Conservation (phyloP, 2,888 invertebrate genomes). For the Cordylochernes scorpioides region DNA sequence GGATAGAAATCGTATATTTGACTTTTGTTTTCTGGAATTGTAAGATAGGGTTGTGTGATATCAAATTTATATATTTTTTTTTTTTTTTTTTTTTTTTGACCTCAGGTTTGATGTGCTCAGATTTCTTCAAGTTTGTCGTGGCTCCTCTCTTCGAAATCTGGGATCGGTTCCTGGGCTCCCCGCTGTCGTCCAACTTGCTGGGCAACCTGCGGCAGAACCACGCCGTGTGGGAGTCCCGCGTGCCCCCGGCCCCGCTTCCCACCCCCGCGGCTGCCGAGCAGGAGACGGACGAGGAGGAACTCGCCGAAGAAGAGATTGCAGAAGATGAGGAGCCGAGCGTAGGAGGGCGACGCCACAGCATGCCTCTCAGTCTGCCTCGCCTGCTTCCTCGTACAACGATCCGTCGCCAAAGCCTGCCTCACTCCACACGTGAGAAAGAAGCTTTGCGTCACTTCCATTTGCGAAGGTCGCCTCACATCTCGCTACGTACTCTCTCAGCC, state of each 20-base stretch:
- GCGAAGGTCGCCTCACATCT: neutral
- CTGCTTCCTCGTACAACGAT: neutral
- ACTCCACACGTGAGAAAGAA: neutral
- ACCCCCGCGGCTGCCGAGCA: too few relatives aligned
- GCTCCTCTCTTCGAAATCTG: slow-evolving; percentile 55
- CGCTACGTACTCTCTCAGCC: slow-evolving; percentile 8
- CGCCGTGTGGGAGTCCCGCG: slow-evolving; percentile 9
- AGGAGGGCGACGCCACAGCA: neutral
- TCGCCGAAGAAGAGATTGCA: neutral
- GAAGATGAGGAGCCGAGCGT: neutral
- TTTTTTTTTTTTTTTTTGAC: neutral
- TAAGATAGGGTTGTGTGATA: too few relatives aligned
- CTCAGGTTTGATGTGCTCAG: slow-evolving; percentile 23
- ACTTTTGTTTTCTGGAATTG: too few relatives aligned
- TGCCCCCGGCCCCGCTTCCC: too few relatives aligned
- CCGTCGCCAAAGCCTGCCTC: neutral
- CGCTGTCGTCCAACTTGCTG: slow-evolving; percentile 42
- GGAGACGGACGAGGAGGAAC: neutral
- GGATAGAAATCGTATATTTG: too few relatives aligned
- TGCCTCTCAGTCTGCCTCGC: neutral
- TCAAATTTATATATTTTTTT: neutral
- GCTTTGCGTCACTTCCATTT: neutral
- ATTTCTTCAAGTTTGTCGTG: slow-evolving; percentile 60
- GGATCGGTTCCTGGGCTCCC: slow-evolving; percentile 46
- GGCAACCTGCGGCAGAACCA: slow-evolving; percentile 29